Conservation (phyloP, 1,140 invertebrate genomes). For the Asbolus verrucosus region DNA sequence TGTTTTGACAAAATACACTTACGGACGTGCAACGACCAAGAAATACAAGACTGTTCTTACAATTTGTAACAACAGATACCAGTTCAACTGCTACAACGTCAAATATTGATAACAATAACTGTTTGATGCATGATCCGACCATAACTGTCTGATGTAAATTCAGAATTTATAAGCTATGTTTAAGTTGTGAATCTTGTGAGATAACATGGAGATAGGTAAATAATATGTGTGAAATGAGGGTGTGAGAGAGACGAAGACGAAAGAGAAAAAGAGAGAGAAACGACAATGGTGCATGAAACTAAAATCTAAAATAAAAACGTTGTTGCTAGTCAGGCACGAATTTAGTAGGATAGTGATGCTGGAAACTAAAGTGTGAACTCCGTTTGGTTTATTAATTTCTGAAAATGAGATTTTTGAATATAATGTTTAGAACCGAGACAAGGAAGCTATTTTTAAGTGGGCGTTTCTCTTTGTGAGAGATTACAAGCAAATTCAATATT, state of each 20-base stretch:
- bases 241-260: neutral
- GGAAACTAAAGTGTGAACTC: conserved; percentile 25
- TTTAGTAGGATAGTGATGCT: conserved; percentile 23
- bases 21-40: conserved; percentile 25
- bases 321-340: conserved; percentile 30
- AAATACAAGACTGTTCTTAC: conserved; percentile 29
- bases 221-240: conserved; percentile 17
- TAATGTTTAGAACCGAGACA: conserved; percentile 16
- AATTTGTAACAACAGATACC: conserved; percentile 22
- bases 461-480: conserved; percentile 6
- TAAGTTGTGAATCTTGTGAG: conserved; percentile 18
- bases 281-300: neutral
- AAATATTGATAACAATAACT: conserved; percentile 39
- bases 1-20: conserved; percentile 36
- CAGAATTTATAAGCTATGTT: conserved; percentile 14
- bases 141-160: conserved; percentile 36
- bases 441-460: conserved; percentile 17
- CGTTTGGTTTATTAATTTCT: conserved; percentile 36
- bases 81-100: neutral
- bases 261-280: neutral
- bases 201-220: conserved; percentile 32
- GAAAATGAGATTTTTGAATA: conserved; percentile 38
- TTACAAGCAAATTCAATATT: conserved; percentile 34
- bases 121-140: conserved; percentile 27
- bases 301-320: conserved; percentile 22